phyloP scores from a whole-genome alignment of 2,888 invertebrate genomes.

The Trichopria drosophilae region DNA sequence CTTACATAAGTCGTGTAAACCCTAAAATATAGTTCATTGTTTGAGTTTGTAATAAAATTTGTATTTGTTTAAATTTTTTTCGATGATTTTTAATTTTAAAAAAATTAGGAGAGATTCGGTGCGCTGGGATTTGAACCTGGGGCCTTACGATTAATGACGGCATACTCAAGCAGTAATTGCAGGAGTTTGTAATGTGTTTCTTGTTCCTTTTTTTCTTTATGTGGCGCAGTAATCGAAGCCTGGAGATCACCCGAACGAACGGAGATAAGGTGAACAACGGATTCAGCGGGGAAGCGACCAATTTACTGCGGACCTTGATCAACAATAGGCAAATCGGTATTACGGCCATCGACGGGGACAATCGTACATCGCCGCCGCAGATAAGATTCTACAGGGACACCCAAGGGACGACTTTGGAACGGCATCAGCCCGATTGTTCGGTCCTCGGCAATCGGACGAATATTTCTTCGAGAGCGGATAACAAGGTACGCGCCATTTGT shows the following conservation, averaged over 20 bases:
- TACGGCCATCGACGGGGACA: slow-evolving; percentile 60
- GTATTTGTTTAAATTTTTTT: too few species aligned
- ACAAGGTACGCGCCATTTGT: slow-evolving; percentile 49
- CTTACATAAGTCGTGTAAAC: too few species aligned
- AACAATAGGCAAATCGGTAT: slow-evolving; percentile 75
- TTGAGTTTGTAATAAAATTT: too few species aligned
- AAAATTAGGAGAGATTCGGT: too few species aligned
- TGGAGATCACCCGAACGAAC: slow-evolving; percentile 56
- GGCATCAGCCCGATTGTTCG: slow-evolving; percentile 44
- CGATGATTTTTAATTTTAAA: too few species aligned
- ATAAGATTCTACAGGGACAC: slow-evolving; percentile 65
- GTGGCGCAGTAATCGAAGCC: slow-evolving; percentile 53
- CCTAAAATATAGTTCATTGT: too few species aligned
- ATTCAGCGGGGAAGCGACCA: slow-evolving; percentile 69
- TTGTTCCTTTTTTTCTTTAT: slow-evolving; percentile 13
- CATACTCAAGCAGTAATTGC: too few species aligned
- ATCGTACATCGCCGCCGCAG: slow-evolving; percentile 59
- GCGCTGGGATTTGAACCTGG: too few species aligned
- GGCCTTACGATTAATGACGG: too few species aligned
- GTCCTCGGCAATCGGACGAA: slow-evolving; percentile 55
- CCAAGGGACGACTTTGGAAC: slow-evolving; percentile 62
- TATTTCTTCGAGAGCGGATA: slow-evolving; percentile 48
- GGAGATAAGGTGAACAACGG: slow-evolving; percentile 47
- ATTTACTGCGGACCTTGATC: slow-evolving; percentile 74
- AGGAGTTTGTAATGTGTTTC: too few species aligned